phyloP scores from a whole-genome alignment of 2,113 vertebrate genomes.

The Crotalus viridis region DNA sequence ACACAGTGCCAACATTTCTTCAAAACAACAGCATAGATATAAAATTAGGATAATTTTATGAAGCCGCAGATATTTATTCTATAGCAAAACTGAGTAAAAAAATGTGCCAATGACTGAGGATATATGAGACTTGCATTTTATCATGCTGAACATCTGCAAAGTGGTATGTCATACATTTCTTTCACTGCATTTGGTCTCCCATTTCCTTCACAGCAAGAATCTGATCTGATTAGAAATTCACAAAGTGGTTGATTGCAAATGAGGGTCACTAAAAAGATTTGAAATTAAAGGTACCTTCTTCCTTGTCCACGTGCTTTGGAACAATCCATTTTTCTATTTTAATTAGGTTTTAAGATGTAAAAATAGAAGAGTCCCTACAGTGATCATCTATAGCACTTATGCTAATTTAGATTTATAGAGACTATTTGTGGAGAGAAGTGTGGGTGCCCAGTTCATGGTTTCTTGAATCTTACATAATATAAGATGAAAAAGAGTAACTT shows the following conservation, averaged over 20 bases:
- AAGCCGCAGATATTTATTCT: neutral
- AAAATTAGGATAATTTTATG: neutral
- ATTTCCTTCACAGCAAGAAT: slow-evolving; percentile 1
- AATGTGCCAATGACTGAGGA: neutral
- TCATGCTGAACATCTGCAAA: slow-evolving; percentile 11
- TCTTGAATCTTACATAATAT: neutral
- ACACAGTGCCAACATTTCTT: neutral
- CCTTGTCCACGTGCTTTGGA: slow-evolving; percentile 11
- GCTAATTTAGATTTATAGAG: neutral
- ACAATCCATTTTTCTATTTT: neutral
- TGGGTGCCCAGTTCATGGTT: neutral
- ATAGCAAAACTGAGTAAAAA: neutral
- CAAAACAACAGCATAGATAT: neutral
- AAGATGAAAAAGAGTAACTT: neutral
- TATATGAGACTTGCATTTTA: neutral
- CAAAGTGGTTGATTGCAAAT: slow-evolving; percentile 17
- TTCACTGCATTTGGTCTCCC: slow-evolving; percentile 23
- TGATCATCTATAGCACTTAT: neutral
- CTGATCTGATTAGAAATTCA: slow-evolving; percentile 48
- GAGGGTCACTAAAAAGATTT: slow-evolving; percentile 30
- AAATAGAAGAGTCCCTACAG: neutral
- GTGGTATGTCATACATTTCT: neutral
- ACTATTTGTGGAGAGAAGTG: neutral
- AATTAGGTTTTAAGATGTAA: neutral
- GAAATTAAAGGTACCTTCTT: slow-evolving; percentile 29